Percentiles rank a stretch among this genome's conserved stretches.
Conservation (phyloP, 2,797 vertebrate species). For the Perodicticus potto region DNA sequence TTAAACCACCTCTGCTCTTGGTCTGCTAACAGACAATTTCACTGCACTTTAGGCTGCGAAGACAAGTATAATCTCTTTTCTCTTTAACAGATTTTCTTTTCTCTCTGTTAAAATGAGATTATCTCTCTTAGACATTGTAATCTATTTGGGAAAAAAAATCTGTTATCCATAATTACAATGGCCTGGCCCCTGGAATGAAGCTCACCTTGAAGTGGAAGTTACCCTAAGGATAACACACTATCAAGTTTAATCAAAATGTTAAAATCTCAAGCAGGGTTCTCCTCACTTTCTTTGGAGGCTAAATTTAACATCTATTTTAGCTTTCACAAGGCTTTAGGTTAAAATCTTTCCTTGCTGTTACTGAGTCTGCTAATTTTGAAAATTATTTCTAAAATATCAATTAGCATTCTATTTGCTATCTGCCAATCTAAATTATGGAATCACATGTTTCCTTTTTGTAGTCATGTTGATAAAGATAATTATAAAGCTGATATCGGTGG, state of each 20-base stretch:
- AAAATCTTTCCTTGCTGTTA: slow-evolving; percentile 57
- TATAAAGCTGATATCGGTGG: neutral
- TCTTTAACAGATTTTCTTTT: slow-evolving; percentile 60
- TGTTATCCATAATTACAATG: slow-evolving; percentile 52
- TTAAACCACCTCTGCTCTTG: neutral
- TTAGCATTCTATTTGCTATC: neutral
- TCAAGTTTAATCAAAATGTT: slow-evolving; percentile 57
- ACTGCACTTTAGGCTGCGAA: slow-evolving; percentile 51
- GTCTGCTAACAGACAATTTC: slow-evolving; percentile 66
- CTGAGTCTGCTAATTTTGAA: slow-evolving; percentile 6
- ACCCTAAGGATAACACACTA: neutral
- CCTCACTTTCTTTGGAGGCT: slow-evolving; percentile 48
- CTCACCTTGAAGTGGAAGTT: slow-evolving; percentile 35
- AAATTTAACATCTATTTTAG: slow-evolving; percentile 61
- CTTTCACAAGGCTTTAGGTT: slow-evolving; percentile 25
- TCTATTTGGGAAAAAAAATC: neutral
- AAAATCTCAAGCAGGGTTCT: slow-evolving; percentile 9
- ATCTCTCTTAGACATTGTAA: slow-evolving; percentile 51
- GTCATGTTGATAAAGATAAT: neutral
- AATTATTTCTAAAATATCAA: slow-evolving; percentile 36
- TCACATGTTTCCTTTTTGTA: neutral
- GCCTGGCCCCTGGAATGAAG: neutral
- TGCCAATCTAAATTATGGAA: slow-evolving; percentile 45
- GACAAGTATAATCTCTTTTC: slow-evolving; percentile 48
- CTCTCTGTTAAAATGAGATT: slow-evolving; percentile 63